phyloP scores from a whole-genome alignment of 2,113 vertebrate genomes.

The Arenaria interpres region DNA sequence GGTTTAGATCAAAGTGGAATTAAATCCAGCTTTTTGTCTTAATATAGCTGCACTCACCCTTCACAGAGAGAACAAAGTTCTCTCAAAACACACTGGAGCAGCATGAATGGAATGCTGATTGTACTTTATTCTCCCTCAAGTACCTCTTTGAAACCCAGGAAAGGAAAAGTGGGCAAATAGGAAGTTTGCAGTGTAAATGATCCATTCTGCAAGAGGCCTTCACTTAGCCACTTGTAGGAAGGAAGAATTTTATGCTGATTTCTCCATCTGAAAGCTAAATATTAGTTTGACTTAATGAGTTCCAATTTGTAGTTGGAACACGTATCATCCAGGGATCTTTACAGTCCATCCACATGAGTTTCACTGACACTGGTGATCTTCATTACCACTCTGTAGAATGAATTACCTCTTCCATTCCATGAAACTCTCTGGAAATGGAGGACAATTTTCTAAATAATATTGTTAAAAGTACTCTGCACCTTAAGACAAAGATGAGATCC shows the following conservation, averaged over 20 bases:
- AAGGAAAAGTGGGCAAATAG: background rate
- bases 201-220: background rate
- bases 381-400: background rate
- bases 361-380: background rate
- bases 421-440: background rate
- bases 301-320: background rate
- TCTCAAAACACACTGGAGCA: background rate
- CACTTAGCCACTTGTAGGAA: background rate
- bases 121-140: constrained; percentile 29
- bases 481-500: background rate
- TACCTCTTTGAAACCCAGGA: constrained; percentile 15
- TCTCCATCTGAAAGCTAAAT: background rate
- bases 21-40: background rate
- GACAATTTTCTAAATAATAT: background rate
- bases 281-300: background rate
- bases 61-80: background rate
- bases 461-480: background rate
- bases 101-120: constrained; percentile 37
- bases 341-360: background rate
- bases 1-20: background rate
- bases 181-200: background rate
- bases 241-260: background rate
- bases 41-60: background rate
- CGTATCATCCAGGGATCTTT: background rate
- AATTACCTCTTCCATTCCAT: background rate